phyloP scores from a whole-genome alignment of 2,797 vertebrate genomes.

The Orientallactaga sibirica region DNA sequence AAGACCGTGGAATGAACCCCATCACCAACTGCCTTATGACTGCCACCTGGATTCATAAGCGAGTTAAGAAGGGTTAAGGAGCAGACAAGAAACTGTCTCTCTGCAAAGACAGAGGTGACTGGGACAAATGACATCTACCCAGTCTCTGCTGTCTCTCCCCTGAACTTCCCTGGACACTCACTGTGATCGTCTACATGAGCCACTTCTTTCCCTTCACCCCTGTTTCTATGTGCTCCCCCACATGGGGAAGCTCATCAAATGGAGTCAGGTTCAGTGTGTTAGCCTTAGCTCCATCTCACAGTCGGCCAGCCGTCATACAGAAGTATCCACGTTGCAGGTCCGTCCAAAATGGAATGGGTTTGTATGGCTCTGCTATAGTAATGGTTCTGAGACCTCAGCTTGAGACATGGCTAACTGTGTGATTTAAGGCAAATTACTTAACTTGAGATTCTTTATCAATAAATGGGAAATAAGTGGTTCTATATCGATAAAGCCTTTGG shows the following conservation, averaged over 20 bases:
- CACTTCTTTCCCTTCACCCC: neutral
- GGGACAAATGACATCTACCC: neutral
- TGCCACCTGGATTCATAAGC: constrained; percentile 12
- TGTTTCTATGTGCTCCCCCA: neutral
- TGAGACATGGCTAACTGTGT: neutral
- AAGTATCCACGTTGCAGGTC: neutral
- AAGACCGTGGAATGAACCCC: neutral
- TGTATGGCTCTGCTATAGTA: neutral
- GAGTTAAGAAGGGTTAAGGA: neutral
- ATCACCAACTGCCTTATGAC: neutral
- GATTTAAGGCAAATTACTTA: constrained; percentile 28
- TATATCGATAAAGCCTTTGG: constrained; percentile 22
- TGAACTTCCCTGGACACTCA: neutral
- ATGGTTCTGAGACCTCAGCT: neutral
- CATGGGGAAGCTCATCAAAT: neutral
- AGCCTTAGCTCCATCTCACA: neutral
- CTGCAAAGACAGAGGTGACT: constrained; percentile 24
- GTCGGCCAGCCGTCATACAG: neutral
- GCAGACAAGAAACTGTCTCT: constrained; percentile 13
- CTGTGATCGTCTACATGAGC: neutral
- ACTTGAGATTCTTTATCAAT: constrained; percentile 19
- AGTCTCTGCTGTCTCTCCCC: constrained; percentile 39
- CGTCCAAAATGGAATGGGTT: neutral
- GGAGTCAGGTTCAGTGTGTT: neutral
- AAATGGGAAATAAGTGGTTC: constrained; percentile 25